These are phyloP conservation scores for Heliconius melpomene DNA, from an alignment of 1,140 invertebrate genomes.

Conservation along the genomic window DNA sequence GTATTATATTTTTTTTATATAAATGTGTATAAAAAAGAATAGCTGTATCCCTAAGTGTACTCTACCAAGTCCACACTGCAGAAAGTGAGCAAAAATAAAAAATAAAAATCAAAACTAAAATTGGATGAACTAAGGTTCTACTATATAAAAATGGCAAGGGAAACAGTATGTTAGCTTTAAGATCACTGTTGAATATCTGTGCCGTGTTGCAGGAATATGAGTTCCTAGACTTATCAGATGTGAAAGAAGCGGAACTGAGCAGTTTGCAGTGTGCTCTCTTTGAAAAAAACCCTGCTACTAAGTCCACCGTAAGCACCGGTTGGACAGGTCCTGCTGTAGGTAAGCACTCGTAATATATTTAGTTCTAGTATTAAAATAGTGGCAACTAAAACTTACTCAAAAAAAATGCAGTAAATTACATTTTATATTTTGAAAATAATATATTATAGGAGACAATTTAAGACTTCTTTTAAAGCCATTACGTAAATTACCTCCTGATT, in stretches of 20 bases:
- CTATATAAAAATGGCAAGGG: slow-evolving; percentile 14
- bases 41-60: too few relatives aligned
- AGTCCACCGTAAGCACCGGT: slow-evolving; percentile 47
- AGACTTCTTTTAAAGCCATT: not conserved
- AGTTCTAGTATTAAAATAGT: not conserved
- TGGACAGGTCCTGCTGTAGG: slow-evolving; percentile 62
- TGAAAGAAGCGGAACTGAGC: slow-evolving; percentile 78
- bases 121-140: not conserved
- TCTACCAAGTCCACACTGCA: too few relatives aligned
- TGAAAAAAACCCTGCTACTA: slow-evolving; percentile 55
- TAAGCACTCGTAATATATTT: slow-evolving; percentile 5
- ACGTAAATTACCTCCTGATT: too few relatives aligned
- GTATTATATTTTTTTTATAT: too few relatives aligned
- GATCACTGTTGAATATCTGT: slow-evolving; percentile 50
- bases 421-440: not conserved
- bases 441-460: not conserved
- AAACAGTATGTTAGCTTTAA: slow-evolving; percentile 35
- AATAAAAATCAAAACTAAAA: not conserved
- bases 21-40: too few relatives aligned
- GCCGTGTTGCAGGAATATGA: slow-evolving; percentile 80
- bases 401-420: too few relatives aligned
- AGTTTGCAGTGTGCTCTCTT: slow-evolving; percentile 78
- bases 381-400: too few relatives aligned
- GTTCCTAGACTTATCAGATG: slow-evolving; percentile 82
- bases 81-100: not conserved